Conservation (phyloP, 1,140 invertebrate species). For the Aphaenogaster rudis region DNA sequence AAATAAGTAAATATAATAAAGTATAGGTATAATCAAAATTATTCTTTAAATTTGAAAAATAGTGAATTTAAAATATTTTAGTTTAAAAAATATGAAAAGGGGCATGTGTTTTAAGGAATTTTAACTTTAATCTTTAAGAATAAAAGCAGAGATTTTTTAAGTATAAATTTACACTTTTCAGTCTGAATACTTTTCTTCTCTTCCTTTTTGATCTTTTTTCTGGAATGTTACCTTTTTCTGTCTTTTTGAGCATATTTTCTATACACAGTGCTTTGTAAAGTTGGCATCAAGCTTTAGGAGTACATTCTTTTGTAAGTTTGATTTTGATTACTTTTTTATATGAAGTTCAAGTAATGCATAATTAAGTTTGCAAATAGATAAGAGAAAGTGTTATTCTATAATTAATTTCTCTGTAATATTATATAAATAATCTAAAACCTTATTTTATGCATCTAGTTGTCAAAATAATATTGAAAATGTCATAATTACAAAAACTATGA, state of each 20-base stretch:
- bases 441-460: background rate
- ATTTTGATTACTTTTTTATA: background rate
- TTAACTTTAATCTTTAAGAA: background rate
- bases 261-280: background rate
- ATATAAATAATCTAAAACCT: background rate
- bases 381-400: background rate
- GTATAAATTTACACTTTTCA: background rate
- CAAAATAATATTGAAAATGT: slow-evolving; percentile 5
- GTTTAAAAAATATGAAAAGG: background rate
- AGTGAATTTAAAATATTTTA: background rate
- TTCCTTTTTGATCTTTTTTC: background rate
- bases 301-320: background rate
- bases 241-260: background rate
- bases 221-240: background rate
- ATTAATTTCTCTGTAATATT: background rate
- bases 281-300: background rate
- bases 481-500: background rate
- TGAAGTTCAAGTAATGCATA: background rate
- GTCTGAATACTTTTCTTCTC: background rate
- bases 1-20: background rate
- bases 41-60: background rate
- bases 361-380: background rate
- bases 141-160: background rate
- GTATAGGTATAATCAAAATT: background rate
- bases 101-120: background rate